A percentile compares a stretch with the other conserved stretches of the same genome.
phyloP scores from a whole-genome alignment of 2,888 invertebrate species.

The Epinotia demarniana region DNA sequence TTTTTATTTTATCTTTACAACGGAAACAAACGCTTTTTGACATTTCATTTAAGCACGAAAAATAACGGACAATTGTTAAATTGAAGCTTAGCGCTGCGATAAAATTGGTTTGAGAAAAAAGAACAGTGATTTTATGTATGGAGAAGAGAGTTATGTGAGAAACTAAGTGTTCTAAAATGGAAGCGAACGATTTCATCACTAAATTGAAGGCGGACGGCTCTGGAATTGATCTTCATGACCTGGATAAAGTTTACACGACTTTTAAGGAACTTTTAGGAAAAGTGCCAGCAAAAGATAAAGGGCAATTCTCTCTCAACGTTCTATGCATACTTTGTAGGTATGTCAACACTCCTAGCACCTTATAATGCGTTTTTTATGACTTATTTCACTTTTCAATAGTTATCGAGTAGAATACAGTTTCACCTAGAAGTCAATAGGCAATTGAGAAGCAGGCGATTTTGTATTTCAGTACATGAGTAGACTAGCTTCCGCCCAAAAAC shows the following conservation, averaged over 20 bases:
- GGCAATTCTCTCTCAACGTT: conserved; percentile 69
- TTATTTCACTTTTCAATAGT: background rate
- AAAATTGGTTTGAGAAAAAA: conserved; percentile 10
- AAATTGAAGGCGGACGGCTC: conserved; percentile 69
- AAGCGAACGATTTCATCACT: conserved; percentile 66
- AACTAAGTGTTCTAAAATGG: conserved; percentile 56
- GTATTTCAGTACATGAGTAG: too few species aligned
- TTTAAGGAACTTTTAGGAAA: conserved; percentile 60
- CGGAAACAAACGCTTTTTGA: conserved; percentile 12
- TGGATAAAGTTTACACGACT: conserved; percentile 58
- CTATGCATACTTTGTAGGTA: conserved; percentile 77
- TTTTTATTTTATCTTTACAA: background rate
- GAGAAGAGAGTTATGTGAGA: conserved; percentile 9
- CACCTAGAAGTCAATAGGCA: background rate
- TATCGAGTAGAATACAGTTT: background rate
- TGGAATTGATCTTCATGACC: conserved; percentile 59
- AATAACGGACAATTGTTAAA: conserved; percentile 14
- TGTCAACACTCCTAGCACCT: conserved; percentile 24
- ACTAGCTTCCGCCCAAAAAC: too few species aligned
- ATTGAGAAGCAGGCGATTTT: background rate
- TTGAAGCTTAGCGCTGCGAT: conserved; percentile 4
- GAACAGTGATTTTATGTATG: conserved; percentile 19
- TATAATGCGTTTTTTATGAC: background rate
- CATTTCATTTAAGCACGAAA: conserved; percentile 6
- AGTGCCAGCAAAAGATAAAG: conserved; percentile 63